A percentile compares a stretch with the other conserved stretches of the same genome.
phyloP scores from a whole-genome alignment of 2,797 vertebrate species.

The Helarctos malayanus region DNA sequence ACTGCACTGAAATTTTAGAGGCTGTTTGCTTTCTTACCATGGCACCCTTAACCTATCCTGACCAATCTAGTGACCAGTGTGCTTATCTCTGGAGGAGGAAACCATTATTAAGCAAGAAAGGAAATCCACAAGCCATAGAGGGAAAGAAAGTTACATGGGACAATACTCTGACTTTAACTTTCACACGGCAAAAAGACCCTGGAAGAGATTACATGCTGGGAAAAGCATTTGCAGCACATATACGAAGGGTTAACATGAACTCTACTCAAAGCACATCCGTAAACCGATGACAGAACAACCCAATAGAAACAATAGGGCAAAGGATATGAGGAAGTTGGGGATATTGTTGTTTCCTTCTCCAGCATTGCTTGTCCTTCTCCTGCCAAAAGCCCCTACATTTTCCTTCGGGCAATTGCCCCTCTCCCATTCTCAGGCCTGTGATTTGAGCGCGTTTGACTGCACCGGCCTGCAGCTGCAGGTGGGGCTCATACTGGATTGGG shows the following conservation, averaged over 20 bases:
- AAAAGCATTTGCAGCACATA: not conserved
- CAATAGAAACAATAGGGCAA: not conserved
- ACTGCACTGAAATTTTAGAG: not conserved
- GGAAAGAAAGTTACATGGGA: not conserved
- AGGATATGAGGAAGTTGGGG: not conserved
- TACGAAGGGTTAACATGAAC: not conserved
- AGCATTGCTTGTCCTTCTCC: not conserved
- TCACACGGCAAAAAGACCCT: not conserved
- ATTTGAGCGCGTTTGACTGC: not conserved
- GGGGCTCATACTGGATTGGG: not conserved
- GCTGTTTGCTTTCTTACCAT: not conserved
- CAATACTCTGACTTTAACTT: not conserved
- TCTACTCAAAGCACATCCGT: not conserved
- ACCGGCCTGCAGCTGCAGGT: not conserved
- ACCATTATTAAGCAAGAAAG: not conserved
- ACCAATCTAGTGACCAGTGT: not conserved
- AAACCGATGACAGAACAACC: not conserved
- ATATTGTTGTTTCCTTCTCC: not conserved
- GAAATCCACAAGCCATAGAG: not conserved
- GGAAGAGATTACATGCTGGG: not conserved
- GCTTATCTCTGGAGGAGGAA: constrained; percentile 13
- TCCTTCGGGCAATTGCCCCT: not conserved
- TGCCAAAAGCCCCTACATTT: not conserved
- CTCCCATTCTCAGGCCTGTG: not conserved
- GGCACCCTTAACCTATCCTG: not conserved